Evolutionary conservation across 2,113 vertebrate genomes (phyloP).

Genomic region (Rhea americana): DNA sequence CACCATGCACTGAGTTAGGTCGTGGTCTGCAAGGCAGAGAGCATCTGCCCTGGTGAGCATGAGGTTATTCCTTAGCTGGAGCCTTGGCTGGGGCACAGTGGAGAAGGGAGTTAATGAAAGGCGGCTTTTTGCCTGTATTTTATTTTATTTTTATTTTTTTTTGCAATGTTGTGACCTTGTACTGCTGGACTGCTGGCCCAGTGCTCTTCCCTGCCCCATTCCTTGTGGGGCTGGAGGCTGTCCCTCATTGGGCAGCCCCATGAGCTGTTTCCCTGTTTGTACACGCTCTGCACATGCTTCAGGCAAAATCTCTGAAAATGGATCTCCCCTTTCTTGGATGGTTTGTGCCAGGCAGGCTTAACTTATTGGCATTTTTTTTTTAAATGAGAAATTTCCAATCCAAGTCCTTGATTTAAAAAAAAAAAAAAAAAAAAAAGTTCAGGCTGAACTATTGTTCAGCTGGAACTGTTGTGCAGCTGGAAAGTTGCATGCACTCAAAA

Average conservation of each 20-base stretch:
- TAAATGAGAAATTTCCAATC: not conserved
- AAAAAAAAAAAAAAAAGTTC: not conserved
- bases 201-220: not conserved
- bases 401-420: not conserved
- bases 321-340: not conserved
- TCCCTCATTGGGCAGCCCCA: not conserved
- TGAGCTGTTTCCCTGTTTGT: fast-evolving
- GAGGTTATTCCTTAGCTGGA: not conserved
- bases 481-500: not conserved
- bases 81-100: fast-evolving
- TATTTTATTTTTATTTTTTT: fast-evolving
- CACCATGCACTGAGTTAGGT: fast-evolving
- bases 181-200: not conserved
- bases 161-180: fast-evolving
- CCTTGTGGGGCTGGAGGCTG: not conserved
- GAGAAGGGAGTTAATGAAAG: not conserved
- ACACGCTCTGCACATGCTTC: fast-evolving
- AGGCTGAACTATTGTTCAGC: not conserved
- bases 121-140: not conserved
- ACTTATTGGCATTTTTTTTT: not conserved
- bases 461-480: not conserved
- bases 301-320: not conserved
- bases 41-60: fast-evolving
- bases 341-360: not conserved
- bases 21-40: fast-evolving